phyloP scores from a whole-genome alignment of 1,140 invertebrate genomes.

The Drosophila punjabiensis region DNA sequence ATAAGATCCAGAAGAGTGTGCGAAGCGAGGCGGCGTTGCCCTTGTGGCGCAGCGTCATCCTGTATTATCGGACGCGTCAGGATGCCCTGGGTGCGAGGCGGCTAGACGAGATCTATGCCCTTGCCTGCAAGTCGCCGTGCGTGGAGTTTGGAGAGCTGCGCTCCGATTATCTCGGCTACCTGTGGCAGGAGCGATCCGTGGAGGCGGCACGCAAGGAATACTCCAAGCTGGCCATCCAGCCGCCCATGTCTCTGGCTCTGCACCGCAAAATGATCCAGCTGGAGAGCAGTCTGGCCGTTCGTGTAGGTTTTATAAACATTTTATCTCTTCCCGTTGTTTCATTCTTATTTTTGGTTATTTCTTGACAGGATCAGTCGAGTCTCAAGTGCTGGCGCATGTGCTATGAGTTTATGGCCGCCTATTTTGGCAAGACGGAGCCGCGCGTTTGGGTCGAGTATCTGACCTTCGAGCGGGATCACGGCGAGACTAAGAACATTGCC shows the following conservation, averaged over 20 bases:
- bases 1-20: slow-evolving; percentile 52
- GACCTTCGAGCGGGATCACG: slow-evolving; percentile 75
- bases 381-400: slow-evolving; percentile 68
- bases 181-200: slow-evolving; percentile 67
- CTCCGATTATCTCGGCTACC: slow-evolving; percentile 66
- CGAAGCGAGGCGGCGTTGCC: slow-evolving; percentile 34
- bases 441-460: slow-evolving; percentile 78
- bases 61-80: slow-evolving; percentile 62
- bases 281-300: slow-evolving; percentile 52
- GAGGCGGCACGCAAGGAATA: slow-evolving; percentile 69
- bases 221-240: slow-evolving; percentile 60
- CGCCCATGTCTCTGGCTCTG: slow-evolving; percentile 70
- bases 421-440: slow-evolving; percentile 73
- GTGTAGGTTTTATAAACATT: slow-evolving; percentile 7
- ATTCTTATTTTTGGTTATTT: not conserved
- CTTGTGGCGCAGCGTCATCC: slow-evolving; percentile 64
- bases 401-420: slow-evolving; percentile 69
- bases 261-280: slow-evolving; percentile 74
- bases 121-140: slow-evolving; percentile 58
- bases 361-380: slow-evolving; percentile 42
- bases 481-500: slow-evolving; percentile 67
- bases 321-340: rapidly evolving
- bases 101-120: slow-evolving; percentile 66
- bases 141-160: slow-evolving; percentile 67
- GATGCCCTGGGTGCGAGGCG: slow-evolving; percentile 36